Percentiles rank a stretch among this genome's conserved stretches.
phyloP scores from a whole-genome alignment of 2,113 vertebrate species.

The Phoenicopterus ruber region DNA sequence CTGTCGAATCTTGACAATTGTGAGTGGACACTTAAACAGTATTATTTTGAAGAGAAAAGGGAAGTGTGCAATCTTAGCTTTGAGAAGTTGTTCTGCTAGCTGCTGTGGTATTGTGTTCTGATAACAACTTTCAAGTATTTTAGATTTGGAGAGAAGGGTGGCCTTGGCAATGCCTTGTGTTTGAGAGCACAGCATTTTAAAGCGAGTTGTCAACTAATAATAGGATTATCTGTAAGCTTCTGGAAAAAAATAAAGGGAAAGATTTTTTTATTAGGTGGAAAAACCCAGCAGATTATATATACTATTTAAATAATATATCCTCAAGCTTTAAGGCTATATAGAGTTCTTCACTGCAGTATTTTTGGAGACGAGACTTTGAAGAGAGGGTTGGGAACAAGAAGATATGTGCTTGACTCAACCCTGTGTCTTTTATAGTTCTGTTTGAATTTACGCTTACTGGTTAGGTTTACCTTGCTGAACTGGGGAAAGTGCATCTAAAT shows the following conservation, averaged over 20 bases:
- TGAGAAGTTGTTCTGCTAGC: not conserved
- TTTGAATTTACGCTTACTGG: not conserved
- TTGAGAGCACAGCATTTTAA: not conserved
- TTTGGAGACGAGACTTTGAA: not conserved
- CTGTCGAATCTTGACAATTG: not conserved
- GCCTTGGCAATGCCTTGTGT: not conserved
- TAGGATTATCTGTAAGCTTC: not conserved
- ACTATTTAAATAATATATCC: not conserved
- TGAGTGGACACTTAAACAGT: not conserved
- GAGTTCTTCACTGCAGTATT: not conserved
- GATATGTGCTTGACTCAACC: not conserved
- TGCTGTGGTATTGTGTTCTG: not conserved
- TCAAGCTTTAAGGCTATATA: not conserved
- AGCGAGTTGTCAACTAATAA: not conserved
- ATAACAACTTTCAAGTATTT: not conserved
- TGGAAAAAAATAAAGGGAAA: not conserved
- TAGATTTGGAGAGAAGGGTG: not conserved
- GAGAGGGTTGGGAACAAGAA: not conserved
- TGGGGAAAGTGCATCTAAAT: not conserved
- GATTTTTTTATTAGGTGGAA: not conserved
- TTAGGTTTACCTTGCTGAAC: not conserved
- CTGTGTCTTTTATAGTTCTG: not conserved
- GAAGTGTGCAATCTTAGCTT: not conserved
- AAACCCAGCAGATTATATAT: not conserved
- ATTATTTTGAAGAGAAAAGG: not conserved